Conservation (phyloP, 2,113 vertebrate genomes). For the Parotia lawesii region DNA sequence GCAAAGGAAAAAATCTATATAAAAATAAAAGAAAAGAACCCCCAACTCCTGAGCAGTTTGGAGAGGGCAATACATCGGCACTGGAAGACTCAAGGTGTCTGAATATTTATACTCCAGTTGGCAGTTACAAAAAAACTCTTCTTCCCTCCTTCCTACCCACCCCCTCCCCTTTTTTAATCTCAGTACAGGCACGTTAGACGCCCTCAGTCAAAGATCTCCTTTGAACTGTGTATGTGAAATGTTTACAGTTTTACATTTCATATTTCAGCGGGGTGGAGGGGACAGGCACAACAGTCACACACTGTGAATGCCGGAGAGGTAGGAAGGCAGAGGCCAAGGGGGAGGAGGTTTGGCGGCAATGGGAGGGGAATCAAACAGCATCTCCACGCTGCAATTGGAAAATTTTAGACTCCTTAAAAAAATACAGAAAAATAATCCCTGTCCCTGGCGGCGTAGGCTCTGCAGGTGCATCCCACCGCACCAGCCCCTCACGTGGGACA, state of each 20-base stretch:
- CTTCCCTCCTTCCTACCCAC: slow-evolving; percentile 15
- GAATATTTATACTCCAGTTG: slow-evolving; percentile 41
- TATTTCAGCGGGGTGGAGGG: slow-evolving; percentile 57
- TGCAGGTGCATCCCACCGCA: slow-evolving; percentile 40
- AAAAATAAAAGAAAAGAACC: neutral
- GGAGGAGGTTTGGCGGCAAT: neutral
- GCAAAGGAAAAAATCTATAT: neutral
- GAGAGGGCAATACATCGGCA: neutral
- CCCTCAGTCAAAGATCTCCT: slow-evolving; percentile 65
- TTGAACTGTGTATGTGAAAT: slow-evolving; percentile 62
- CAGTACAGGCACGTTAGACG: slow-evolving; percentile 34
- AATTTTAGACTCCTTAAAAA: slow-evolving; percentile 23
- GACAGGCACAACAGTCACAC: slow-evolving; percentile 50
- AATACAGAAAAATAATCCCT: neutral
- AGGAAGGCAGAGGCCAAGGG: slow-evolving; percentile 24
- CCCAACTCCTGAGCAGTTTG: neutral
- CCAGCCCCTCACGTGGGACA: neutral
- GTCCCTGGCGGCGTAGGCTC: neutral
- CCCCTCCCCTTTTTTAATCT: slow-evolving; percentile 40
- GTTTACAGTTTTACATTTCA: slow-evolving; percentile 69
- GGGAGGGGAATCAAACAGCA: slow-evolving; percentile 28
- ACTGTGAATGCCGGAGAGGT: slow-evolving; percentile 33
- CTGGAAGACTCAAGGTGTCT: slow-evolving; percentile 47
- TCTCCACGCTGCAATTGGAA: slow-evolving; percentile 31
- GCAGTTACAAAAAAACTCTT: slow-evolving; percentile 44